These are phyloP conservation scores for Crossocerus cetratus DNA, from an alignment of 2,888 invertebrate genomes.

Conservation along the genomic window DNA sequence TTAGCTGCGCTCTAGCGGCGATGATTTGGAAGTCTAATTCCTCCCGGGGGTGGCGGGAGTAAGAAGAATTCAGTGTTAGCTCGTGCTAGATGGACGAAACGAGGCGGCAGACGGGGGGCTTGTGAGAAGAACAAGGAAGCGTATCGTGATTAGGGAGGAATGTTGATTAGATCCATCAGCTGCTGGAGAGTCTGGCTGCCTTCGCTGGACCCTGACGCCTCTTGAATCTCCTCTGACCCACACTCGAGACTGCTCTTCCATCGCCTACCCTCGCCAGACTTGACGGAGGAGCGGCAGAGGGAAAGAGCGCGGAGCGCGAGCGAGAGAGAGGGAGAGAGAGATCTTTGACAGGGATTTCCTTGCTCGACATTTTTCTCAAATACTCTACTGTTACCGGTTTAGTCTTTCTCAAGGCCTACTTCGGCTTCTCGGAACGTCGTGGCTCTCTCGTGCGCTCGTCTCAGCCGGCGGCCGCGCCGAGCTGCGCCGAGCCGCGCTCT, in stretches of 20 bases:
- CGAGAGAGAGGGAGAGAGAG: no score
- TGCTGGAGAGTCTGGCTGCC: constrained; percentile 59
- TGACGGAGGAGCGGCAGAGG: background rate
- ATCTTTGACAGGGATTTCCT: constrained; percentile 8
- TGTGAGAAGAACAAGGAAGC: constrained; percentile 51
- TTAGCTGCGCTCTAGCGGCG: constrained; percentile 9
- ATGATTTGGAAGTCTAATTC: constrained; percentile 74
- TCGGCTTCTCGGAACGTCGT: no score
- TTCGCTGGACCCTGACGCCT: constrained; percentile 51
- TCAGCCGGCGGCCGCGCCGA: no score
- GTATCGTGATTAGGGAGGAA: constrained; percentile 75
- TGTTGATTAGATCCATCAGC: constrained; percentile 77
- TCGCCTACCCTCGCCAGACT: no score
- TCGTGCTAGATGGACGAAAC: no score
- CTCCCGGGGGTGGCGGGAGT: constrained; percentile 67
- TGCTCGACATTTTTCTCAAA: constrained; percentile 1
- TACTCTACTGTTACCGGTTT: background rate
- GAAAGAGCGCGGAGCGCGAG: no score
- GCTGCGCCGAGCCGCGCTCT: background rate
- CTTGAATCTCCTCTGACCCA: constrained; percentile 50
- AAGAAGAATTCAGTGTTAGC: constrained; percentile 58
- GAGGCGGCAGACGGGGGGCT: no score
- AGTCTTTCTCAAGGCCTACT: background rate
- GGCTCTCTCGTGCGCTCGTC: background rate
- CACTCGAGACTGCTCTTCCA: background rate